These are phyloP conservation scores for Odobenus rosmarus DNA, from an alignment of 2,113 vertebrate species.

Conservation along the genomic window DNA sequence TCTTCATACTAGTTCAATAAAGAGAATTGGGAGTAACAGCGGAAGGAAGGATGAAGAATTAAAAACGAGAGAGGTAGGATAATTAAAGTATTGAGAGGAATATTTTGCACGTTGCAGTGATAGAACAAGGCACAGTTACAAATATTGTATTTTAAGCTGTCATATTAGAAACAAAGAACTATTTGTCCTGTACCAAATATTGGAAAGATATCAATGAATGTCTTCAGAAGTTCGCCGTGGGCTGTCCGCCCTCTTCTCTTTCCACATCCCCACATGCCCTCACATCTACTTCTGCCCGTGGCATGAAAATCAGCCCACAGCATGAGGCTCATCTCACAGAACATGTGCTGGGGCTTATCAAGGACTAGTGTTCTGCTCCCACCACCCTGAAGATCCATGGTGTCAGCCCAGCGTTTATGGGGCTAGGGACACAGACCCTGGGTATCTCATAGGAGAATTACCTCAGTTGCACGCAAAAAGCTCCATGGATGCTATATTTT, in stretches of 20 bases:
- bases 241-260: neutral
- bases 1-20: neutral
- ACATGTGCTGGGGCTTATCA: neutral
- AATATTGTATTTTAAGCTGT: neutral
- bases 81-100: neutral
- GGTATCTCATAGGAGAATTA: neutral
- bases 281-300: neutral
- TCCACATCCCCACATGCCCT: neutral
- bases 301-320: accelerated
- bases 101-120: neutral
- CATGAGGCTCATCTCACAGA: neutral
- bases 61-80: neutral
- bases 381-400: neutral
- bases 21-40: neutral
- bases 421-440: accelerated
- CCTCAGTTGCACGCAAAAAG: neutral
- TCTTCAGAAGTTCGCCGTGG: neutral
- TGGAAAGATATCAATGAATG: neutral
- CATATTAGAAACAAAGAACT: neutral
- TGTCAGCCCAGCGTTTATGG: neutral
- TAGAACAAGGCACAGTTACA: neutral
- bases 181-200: neutral
- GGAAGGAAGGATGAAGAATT: neutral
- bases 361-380: neutral
- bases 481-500: neutral